Conservation (phyloP, 2,888 invertebrate species). For the Eupithecia subfuscata region DNA sequence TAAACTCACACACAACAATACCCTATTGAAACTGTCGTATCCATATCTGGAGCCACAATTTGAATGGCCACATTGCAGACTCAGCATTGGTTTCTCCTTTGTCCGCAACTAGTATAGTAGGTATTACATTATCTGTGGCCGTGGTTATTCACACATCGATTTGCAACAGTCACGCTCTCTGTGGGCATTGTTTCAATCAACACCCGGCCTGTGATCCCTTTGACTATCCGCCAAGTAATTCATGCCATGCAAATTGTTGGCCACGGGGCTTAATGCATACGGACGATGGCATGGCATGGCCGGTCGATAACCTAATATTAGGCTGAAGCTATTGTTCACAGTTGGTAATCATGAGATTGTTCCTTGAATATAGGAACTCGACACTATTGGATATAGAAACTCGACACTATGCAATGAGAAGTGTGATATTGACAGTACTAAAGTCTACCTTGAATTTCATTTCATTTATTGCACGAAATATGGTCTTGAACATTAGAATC, state of each 20-base stretch:
- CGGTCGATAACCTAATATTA: not conserved
- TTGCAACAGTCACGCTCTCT: constrained; percentile 1
- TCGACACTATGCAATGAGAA: no score
- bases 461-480: no score
- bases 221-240: constrained; percentile 55
- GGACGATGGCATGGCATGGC: not conserved
- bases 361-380: no score
- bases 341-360: not conserved
- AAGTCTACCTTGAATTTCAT: no score
- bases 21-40: not conserved
- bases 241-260: constrained; percentile 51
- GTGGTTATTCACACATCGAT: constrained; percentile 8
- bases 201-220: constrained; percentile 45
- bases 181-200: constrained; percentile 24
- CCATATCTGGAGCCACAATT: not conserved
- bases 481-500: no score
- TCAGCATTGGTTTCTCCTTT: constrained; percentile 3
- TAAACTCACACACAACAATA: not conserved
- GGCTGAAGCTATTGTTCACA: not conserved
- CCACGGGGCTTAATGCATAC: constrained; percentile 16
- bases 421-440: no score
- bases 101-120: not conserved
- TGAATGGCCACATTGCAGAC: not conserved
- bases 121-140: not conserved
- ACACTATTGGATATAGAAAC: no score